These are phyloP conservation scores for Hemitrygon akajei DNA, from an alignment of 2,797 vertebrate species.

Conservation along the genomic window DNA sequence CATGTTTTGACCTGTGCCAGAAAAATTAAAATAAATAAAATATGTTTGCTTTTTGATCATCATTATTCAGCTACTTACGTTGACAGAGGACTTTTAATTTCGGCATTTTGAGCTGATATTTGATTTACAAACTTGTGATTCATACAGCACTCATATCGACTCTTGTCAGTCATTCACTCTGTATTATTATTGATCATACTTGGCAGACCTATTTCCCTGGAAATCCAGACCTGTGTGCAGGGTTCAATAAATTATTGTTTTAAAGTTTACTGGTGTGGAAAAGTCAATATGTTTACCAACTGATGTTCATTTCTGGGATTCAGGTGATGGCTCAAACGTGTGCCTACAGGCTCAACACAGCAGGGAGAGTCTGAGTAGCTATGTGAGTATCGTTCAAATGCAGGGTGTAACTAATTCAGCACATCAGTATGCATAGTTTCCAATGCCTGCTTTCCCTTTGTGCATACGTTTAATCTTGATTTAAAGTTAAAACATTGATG, in stretches of 20 bases:
- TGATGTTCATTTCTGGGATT: constrained; percentile 9
- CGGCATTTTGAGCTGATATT: neutral
- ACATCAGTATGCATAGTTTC: constrained; percentile 6
- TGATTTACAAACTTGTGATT: constrained; percentile 12
- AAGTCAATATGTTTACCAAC: constrained; percentile 20
- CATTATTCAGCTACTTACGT: neutral
- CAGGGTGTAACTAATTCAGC: neutral
- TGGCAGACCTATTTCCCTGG: neutral
- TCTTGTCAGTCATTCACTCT: neutral
- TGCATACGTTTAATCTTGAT: neutral
- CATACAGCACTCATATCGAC: neutral
- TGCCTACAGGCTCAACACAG: neutral
- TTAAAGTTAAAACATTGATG: neutral
- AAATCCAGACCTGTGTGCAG: neutral
- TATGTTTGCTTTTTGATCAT: neutral
- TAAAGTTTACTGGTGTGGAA: neutral
- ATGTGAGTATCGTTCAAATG: constrained; percentile 27
- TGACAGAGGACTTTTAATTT: neutral
- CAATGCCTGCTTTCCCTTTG: neutral
- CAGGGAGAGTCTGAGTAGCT: neutral
- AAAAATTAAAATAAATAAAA: neutral
- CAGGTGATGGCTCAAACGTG: neutral
- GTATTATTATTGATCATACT: neutral
- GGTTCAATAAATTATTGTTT: neutral
- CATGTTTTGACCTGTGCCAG: neutral